Percentiles rank a stretch among this genome's conserved stretches.
Evolutionary conservation across 2,113 vertebrate species (phyloP).

Genomic region (Mobula birostris): DNA sequence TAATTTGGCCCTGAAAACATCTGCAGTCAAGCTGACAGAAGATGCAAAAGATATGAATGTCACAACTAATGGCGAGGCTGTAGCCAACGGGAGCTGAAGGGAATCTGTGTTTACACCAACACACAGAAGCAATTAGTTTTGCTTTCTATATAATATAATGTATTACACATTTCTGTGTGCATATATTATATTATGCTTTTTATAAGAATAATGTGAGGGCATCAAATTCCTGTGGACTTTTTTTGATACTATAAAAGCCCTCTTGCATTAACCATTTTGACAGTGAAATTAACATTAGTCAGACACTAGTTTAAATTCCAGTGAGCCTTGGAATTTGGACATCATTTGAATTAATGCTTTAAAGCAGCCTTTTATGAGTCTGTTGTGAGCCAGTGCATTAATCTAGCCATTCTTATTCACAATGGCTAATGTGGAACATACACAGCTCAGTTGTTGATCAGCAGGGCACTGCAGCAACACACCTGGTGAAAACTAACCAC

Average conservation of each 20-base stretch:
- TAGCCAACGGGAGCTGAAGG: conserved; percentile 77
- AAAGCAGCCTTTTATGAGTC: conserved; percentile 72
- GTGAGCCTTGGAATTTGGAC: conserved; percentile 63
- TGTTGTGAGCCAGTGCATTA: conserved; percentile 66
- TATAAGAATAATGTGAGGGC: conserved; percentile 66
- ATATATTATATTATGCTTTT: conserved; percentile 63
- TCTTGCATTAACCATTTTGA: conserved; percentile 67
- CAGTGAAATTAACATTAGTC: conserved; percentile 61
- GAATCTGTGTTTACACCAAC: conserved; percentile 59
- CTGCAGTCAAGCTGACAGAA: conserved; percentile 64
- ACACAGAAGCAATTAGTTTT: conserved; percentile 66
- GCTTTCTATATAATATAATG: conserved; percentile 65
- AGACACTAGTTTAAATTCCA: conserved; percentile 62
- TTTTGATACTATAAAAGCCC: conserved; percentile 63
- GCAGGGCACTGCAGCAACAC: conserved; percentile 65
- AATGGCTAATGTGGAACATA: conserved; percentile 65
- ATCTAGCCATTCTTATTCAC: conserved; percentile 65
- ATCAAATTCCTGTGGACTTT: conserved; percentile 70
- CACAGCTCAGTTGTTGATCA: conserved; percentile 71
- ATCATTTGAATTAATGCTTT: conserved; percentile 68
- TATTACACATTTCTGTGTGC: conserved; percentile 49
- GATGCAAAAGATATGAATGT: conserved; percentile 64
- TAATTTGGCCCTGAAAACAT: conserved; percentile 71
- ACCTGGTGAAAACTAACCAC: conserved; percentile 60
- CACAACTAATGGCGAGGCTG: conserved; percentile 74